phyloP scores from a whole-genome alignment of 2,888 invertebrate species.

The Epirrita christyi region DNA sequence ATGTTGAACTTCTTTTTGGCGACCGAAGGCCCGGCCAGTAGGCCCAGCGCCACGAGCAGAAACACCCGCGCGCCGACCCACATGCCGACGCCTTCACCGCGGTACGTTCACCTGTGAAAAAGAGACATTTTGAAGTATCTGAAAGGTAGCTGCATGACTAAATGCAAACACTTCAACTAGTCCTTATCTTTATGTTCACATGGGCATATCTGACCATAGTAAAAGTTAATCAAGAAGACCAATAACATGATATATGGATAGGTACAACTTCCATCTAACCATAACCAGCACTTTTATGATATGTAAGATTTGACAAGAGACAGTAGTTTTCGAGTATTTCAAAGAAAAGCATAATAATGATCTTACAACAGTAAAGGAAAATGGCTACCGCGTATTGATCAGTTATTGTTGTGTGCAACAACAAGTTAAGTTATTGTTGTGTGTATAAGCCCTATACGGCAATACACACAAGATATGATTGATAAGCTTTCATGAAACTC shows the following conservation, averaged over 20 bases:
- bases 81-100: conserved; percentile 85
- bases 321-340: neutral
- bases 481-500: conserved; percentile 49
- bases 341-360: neutral
- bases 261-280: too few species aligned
- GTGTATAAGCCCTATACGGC: conserved; percentile 14
- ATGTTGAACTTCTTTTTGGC: conserved; percentile 83
- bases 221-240: too few species aligned
- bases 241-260: too few species aligned
- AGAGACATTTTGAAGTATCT: too few species aligned
- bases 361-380: neutral
- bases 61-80: conserved; percentile 87
- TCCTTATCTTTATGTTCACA: too few species aligned
- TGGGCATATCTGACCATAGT: too few species aligned
- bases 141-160: neutral
- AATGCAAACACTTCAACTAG: neutral
- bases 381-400: conserved; percentile 8
- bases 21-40: conserved; percentile 81
- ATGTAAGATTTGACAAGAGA: neutral
- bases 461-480: conserved; percentile 24
- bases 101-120: conserved; percentile 59
- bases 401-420: conserved; percentile 9
- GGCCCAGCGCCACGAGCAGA: conserved; percentile 86
- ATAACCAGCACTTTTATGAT: too few species aligned
- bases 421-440: conserved; percentile 16